These are phyloP conservation scores for Streptopelia turtur DNA, from an alignment of 2,797 vertebrate species.

Conservation along the genomic window DNA sequence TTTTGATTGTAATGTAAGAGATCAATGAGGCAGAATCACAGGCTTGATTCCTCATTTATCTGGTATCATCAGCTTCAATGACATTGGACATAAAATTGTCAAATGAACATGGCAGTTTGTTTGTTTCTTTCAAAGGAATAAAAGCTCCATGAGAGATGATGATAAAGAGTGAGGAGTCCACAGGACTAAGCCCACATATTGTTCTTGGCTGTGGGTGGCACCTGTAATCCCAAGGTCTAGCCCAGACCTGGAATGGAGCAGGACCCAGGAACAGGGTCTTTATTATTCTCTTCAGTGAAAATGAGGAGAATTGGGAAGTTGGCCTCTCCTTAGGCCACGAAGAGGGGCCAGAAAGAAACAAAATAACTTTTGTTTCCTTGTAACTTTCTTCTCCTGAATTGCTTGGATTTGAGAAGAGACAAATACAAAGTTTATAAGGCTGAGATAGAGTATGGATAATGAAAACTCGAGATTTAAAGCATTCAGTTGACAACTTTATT, in stretches of 20 bases:
- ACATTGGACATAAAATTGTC: not conserved
- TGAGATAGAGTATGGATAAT: not conserved
- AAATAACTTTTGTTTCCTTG: not conserved
- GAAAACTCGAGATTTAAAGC: not conserved
- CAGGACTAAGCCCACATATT: accelerated
- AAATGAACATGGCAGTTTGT: not conserved
- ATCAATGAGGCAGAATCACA: not conserved
- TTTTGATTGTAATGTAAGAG: not conserved
- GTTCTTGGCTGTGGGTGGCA: not conserved
- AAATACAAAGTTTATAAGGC: not conserved
- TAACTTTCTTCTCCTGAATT: not conserved
- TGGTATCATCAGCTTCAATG: not conserved
- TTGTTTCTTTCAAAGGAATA: not conserved
- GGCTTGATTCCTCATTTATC: not conserved
- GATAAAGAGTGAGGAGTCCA: not conserved
- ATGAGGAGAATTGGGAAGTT: not conserved
- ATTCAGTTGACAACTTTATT: not conserved
- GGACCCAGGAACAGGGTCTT: not conserved
- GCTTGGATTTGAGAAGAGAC: not conserved
- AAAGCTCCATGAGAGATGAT: not conserved
- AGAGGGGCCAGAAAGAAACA: not conserved
- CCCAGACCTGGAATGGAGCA: not conserved
- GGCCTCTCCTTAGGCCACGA: not conserved
- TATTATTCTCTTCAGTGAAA: not conserved
- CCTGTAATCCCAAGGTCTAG: not conserved